Conservation (phyloP, 2,113 vertebrate species). For the Pelobates fuscus region DNA sequence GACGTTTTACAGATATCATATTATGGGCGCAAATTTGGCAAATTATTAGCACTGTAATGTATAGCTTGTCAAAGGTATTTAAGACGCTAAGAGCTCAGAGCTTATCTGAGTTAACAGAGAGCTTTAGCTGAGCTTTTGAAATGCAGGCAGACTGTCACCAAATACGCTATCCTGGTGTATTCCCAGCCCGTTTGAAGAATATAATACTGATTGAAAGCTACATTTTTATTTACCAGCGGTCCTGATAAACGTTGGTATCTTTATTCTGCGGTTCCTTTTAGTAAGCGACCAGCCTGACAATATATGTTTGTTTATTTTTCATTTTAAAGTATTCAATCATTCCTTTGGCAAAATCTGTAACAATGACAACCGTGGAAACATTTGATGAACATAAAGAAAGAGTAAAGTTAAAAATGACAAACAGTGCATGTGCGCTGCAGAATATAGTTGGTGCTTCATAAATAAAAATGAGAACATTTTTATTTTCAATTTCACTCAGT, state of each 20-base stretch:
- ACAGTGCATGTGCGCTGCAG: no score
- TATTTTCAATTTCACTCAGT: no score
- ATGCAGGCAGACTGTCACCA: constrained; percentile 78
- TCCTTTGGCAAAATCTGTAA: no score
- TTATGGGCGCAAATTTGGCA: constrained; percentile 88
- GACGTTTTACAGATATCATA: constrained; percentile 90
- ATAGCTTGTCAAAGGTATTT: constrained; percentile 83
- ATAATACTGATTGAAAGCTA: constrained; percentile 58
- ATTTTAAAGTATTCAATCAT: no score
- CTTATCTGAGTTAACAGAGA: constrained; percentile 82
- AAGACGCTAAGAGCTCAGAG: constrained; percentile 81
- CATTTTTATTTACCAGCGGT: constrained; percentile 46
- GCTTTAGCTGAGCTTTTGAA: constrained; percentile 79
- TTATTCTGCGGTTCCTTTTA: constrained; percentile 73
- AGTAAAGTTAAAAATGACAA: no score
- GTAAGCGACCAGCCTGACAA: constrained; percentile 72
- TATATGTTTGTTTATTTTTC: no score
- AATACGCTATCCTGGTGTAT: constrained; percentile 74
- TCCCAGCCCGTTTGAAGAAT: constrained; percentile 70
- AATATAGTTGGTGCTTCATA: no score
- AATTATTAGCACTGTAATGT: constrained; percentile 89
- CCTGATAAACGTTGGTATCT: constrained; percentile 80
- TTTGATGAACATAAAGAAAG: no score
- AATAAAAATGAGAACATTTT: no score
- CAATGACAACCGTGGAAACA: no score